phyloP scores from a whole-genome alignment of 2,888 invertebrate genomes.

The Nomada fucata region DNA sequence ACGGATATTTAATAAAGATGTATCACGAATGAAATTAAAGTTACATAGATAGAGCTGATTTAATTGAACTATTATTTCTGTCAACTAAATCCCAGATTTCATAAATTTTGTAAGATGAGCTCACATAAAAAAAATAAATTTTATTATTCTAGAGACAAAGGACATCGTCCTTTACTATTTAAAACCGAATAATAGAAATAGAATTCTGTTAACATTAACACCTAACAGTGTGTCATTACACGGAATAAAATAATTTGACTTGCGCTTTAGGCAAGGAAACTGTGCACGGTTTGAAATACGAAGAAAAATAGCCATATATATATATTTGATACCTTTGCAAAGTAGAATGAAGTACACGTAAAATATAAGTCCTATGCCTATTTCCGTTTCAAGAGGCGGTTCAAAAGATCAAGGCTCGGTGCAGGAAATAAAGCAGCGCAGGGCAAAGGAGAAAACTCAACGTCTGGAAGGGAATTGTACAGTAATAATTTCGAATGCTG shows the following conservation, averaged over 20 bases:
- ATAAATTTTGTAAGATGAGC: not conserved
- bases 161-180: not conserved
- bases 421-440: not conserved
- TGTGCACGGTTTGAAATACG: not conserved
- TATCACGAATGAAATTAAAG: too few species aligned
- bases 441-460: not conserved
- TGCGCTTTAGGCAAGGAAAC: not conserved
- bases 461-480: constrained; percentile 17
- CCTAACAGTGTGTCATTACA: not conserved
- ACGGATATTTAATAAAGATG: too few species aligned
- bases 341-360: not conserved
- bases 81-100: too few species aligned
- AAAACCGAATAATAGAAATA: not conserved
- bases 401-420: constrained; percentile 15
- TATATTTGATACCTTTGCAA: too few species aligned
- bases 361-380: not conserved
- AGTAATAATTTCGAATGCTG: constrained; percentile 57
- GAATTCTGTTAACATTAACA: not conserved
- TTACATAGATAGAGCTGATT: too few species aligned
- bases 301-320: not conserved
- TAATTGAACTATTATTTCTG: too few species aligned
- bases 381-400: not conserved
- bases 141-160: not conserved
- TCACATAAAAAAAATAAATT: not conserved
- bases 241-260: too few species aligned